These are phyloP conservation scores for Penaeus indicus DNA, from an alignment of 1,140 invertebrate species.

Conservation along the genomic window DNA sequence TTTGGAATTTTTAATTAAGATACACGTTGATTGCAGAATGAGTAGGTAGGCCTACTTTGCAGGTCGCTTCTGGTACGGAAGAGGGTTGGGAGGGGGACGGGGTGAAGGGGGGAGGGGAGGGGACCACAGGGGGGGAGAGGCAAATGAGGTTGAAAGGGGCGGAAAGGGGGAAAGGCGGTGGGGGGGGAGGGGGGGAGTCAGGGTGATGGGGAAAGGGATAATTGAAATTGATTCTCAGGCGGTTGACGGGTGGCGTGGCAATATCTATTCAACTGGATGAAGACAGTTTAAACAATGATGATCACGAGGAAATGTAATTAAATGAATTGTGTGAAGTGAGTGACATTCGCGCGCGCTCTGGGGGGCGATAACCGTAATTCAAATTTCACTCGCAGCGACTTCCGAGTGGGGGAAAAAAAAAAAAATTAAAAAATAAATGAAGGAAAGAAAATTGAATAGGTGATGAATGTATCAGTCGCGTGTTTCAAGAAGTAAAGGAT, in stretches of 20 bases:
- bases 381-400: background rate
- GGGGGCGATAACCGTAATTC: background rate
- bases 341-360: background rate
- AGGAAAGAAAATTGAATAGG: constrained; percentile 2
- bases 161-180: no score
- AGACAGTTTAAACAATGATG: background rate
- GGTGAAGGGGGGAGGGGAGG: no score
- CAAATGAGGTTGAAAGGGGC: no score
- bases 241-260: constrained; percentile 46
- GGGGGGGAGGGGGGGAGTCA: no score
- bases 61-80: no score
- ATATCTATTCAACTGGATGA: constrained; percentile 33
- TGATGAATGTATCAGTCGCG: background rate
- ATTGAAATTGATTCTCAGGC: constrained; percentile 54
- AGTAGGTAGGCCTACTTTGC: constrained; percentile 40
- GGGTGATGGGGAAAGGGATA: constrained; percentile 7
- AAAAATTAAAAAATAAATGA: background rate
- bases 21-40: constrained; percentile 37
- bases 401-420: background rate
- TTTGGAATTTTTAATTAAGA: constrained; percentile 58
- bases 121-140: no score
- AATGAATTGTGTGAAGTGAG: background rate
- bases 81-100: no score
- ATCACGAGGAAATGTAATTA: background rate
- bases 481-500: background rate